Evolutionary conservation across 2,888 invertebrate species (phyloP), one percentile per base, ranked within the genome.

Genomic region (Trypoxylon attenuatum): DNA sequence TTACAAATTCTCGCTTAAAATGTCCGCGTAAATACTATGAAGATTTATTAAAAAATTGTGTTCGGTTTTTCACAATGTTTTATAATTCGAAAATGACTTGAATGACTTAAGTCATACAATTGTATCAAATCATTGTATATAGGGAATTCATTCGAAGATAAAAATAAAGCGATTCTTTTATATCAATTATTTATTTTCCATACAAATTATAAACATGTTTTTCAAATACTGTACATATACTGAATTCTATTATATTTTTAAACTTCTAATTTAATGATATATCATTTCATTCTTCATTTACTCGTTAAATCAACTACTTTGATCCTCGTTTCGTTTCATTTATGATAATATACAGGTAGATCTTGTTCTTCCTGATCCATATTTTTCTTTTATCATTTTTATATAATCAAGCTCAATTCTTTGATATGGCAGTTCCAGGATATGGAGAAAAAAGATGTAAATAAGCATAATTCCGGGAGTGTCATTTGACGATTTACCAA

Each of bases 151-250:
- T n/a, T n/a, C n/a, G n/a, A n/a, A n/a, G n/a, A n/a, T n/a, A n/a
- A 51, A 54, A 46, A 52, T 29, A 21, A 43, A 45, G n/a, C 33
- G 10, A 47, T 42, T 66, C 50, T 60, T 85, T 86, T 85, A 84
- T 86, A 86, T 86, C 86, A 85, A 86, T 87, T 86, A 83, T 87
- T 87, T 84, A 84, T 85, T 85, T 92, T 92, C 91, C 92, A 92
- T 92, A 92, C 92, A 92, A 92, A 92, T 92, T 92, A 92, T 92
- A 90, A 92, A 92, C 92, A 91, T 92, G 91, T 91, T 90, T 89
- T 91, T 92, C 92, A 92, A 93, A 92, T 92, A 92, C 92, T 93
- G 92, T 93, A 92, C 92, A 92, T 87, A 87, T 86, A 87, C 86
- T 86, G 87, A 87, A 83, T 87, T 87, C 85, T 86, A 87, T 86